Evolutionary conservation across 1,140 invertebrate genomes (phyloP), one percentile per base, ranked within the genome.

Genomic region (Drosophila kepulauana): DNA sequence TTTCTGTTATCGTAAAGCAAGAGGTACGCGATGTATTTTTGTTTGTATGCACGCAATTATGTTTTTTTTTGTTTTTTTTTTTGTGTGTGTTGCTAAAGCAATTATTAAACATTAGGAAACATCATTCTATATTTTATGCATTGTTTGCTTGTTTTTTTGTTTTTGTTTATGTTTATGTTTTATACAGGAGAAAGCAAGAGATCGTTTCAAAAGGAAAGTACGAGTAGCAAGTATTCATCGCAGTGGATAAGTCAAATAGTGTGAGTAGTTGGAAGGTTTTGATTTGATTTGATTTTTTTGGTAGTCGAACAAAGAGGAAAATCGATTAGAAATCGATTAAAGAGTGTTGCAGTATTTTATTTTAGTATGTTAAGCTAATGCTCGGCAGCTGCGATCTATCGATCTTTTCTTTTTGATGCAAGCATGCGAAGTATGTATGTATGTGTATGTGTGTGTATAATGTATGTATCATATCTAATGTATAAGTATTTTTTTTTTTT

Each of bases 21-120:
- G 85, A 89, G 85, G 85, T 89, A 89, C 85, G 85, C 85, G 61
- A 89, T 89, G 85, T 88, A 88, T 89, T 75, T 84, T 65, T 67
- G 48, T 75, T 63, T 70, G 72, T 75, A 75, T 69, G 72, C 57
- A 71, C 45, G 61, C 62, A 51, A 51, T 74, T 52, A 58, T 38
- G 74, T 67, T 59, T 52, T 54, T 73, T 64, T 71, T 54, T 67
- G 52, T 68, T 15, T 56, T 73, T 49, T 62, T 35, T 16, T 41
- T n/a, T n/a, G n/a, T 16, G 43, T 66, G 54, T 78, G 61, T 71
- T 72, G 64, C 68, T 77, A 88, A 87, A 87, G 84, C 84, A 88
- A 75, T 81, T 82, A 76, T 77, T 79, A 77, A 87, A 79, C 49
- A 74, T 82, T 87, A 82, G 79, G 76, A 87, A 87, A 86, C 56